Percentiles rank a stretch among this genome's conserved stretches.
Evolutionary conservation across 2,113 vertebrate genomes (phyloP).

Genomic region (Syngnathoides biaculeatus): DNA sequence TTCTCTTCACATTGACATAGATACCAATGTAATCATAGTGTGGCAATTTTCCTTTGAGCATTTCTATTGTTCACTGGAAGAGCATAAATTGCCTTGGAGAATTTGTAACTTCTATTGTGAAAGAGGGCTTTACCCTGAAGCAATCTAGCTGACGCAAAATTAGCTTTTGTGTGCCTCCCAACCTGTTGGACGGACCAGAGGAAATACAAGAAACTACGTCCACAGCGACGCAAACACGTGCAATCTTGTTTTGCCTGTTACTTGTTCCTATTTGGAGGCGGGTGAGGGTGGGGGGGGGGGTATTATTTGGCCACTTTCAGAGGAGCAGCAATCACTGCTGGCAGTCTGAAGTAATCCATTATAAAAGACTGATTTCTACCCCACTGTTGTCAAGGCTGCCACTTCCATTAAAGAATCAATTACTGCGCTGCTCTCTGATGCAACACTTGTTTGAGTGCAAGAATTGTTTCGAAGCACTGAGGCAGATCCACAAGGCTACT

Average conservation of each 20-base stretch:
- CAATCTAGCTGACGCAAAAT: slow-evolving; percentile 17
- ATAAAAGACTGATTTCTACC: slow-evolving; percentile 79
- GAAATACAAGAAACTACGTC: not conserved
- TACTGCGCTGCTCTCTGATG: slow-evolving; percentile 81
- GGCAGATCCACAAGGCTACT: slow-evolving; percentile 58
- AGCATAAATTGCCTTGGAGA: slow-evolving; percentile 30
- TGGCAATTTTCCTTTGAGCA: slow-evolving; percentile 35
- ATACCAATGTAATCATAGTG: slow-evolving; percentile 48
- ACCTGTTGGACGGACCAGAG: not conserved
- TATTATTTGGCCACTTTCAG: slow-evolving; percentile 38
- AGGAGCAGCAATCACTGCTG: slow-evolving; percentile 44
- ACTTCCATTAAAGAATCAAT: slow-evolving; percentile 97
- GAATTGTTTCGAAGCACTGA: slow-evolving; percentile 77
- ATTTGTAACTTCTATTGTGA: slow-evolving; percentile 26
- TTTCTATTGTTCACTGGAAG: slow-evolving; percentile 35
- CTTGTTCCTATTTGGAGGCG: too few species aligned
- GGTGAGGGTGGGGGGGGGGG: slow-evolving; percentile 5
- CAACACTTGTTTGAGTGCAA: slow-evolving; percentile 76
- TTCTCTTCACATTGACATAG: slow-evolving; percentile 22
- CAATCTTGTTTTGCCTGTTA: slow-evolving; percentile 39
- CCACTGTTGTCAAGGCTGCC: slow-evolving; percentile 81
- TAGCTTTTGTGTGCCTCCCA: not conserved
- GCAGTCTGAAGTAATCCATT: slow-evolving; percentile 77
- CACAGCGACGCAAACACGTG: slow-evolving; percentile 22
- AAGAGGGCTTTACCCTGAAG: not conserved